Evolutionary conservation across 2,113 vertebrate genomes (phyloP).

Genomic region (Sphaerodactylus townsendi): DNA sequence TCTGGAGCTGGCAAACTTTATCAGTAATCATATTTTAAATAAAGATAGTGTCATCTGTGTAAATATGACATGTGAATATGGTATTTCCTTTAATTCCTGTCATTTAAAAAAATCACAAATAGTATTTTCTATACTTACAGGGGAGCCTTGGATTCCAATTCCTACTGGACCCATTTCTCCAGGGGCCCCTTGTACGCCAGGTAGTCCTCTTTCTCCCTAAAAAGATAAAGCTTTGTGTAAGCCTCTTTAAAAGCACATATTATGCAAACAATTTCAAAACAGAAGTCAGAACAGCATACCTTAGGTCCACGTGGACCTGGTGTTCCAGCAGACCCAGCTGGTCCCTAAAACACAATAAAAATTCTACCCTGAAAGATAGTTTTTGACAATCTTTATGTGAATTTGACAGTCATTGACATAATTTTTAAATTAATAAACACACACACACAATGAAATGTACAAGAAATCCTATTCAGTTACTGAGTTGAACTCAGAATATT

Average conservation of each 20-base stretch:
- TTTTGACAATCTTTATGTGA: not conserved
- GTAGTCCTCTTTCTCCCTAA: conserved; percentile 93
- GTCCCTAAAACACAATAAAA: conserved; percentile 74
- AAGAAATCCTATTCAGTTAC: too few relatives aligned
- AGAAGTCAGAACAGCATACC: conserved; percentile 69
- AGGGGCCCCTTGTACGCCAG: conserved; percentile 87
- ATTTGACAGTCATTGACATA: conserved; percentile 11
- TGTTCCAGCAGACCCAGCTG: conserved; percentile 72
- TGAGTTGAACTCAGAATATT: too few relatives aligned
- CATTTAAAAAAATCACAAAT: fast-evolving
- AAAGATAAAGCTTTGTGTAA: conserved; percentile 28
- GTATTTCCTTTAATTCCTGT: not conserved
- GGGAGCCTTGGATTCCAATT: conserved; percentile 77
- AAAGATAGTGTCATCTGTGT: not conserved
- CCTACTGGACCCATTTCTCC: conserved; percentile 90
- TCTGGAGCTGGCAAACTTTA: too few relatives aligned
- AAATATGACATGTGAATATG: not conserved
- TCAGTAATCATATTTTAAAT: not conserved
- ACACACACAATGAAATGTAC: not conserved
- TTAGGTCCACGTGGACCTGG: conserved; percentile 92
- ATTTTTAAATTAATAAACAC: conserved; percentile 3
- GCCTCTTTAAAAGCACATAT: not conserved
- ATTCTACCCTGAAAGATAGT: not conserved
- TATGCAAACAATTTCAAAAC: not conserved
- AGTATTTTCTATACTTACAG: conserved; percentile 79